Evolutionary conservation across 2,888 invertebrate species (phyloP).

Genomic region (Meandrusa payeni): DNA sequence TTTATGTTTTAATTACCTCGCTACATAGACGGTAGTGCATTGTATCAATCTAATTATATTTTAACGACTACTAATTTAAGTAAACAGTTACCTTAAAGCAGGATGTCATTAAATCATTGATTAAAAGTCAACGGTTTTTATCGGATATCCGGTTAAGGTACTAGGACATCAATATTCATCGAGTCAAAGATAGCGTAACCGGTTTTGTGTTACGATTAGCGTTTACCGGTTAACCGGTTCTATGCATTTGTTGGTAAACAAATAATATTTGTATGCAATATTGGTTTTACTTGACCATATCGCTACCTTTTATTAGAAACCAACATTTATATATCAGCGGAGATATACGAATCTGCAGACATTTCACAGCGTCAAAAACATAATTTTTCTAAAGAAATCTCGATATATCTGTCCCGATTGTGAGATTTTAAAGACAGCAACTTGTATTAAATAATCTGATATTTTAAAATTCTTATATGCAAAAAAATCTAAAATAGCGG

Average conservation of each 20-base stretch:
- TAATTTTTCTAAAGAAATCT: too few species aligned
- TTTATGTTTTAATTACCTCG: background rate
- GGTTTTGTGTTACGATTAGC: slow-evolving; percentile 7
- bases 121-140: slow-evolving; percentile 11
- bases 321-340: too few species aligned
- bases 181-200: slow-evolving; percentile 10
- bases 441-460: too few species aligned
- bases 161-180: slow-evolving; percentile 9
- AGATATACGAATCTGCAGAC: too few species aligned
- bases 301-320: too few species aligned
- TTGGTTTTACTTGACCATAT: background rate
- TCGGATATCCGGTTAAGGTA: slow-evolving; percentile 17
- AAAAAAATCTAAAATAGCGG: too few species aligned
- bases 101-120: slow-evolving; percentile 16
- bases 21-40: too few species aligned
- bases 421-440: too few species aligned
- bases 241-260: too few species aligned
- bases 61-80: slow-evolving; percentile 1
- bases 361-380: too few species aligned
- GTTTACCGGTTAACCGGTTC: background rate
- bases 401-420: too few species aligned
- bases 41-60: slow-evolving; percentile 2
- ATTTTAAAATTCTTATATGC: too few species aligned
- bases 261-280: background rate
- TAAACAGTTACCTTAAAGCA: background rate